Evolutionary conservation across 2,113 vertebrate species (phyloP), one percentile per base, ranked within the genome.

Genomic region (Trochalopteron elliotii): DNA sequence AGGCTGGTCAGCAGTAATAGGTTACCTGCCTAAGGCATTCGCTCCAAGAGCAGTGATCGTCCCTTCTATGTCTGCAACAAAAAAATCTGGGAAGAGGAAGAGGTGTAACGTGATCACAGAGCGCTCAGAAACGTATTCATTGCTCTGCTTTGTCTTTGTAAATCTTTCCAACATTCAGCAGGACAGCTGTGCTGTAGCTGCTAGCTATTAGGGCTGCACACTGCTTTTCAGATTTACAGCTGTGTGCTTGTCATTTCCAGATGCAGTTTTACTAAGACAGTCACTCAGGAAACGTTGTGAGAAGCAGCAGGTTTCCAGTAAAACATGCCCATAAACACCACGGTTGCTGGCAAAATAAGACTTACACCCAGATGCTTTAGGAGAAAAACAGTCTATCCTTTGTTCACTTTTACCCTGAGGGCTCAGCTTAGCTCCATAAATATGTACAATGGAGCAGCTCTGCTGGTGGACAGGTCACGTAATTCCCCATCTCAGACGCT

Each of bases 231-330:
- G 98, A 98, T 98, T 98, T 98, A 98, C 97, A 98, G 96, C 97
- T 97, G 96, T 69, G 91, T 56, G 90, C 97, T 97, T 96, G 97
- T 98, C 98, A 97, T 98, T 98, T 98, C 98, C 98, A 98, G 98
- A 98, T 98, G 97, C 97, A 97, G 95, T 97, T 98, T 98, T 95
- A 96, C 95, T 96, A 96, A 97, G 97, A 98, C 97, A 98, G 98
- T 98, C 97, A 92, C 97, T 97, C 98, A 97, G 97, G 97, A 98
- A 98, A 97, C 81, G 59, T 97, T 96, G 97, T 97, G 97, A 98
- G 98, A 98, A 98, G 97, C 98, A 98, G 98, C 97, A 97, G 98
- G 98, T 98, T 98, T 96, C 97, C 96, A 98, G 97, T 98, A 98
- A 98, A 98, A 98, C 97, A 98, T 94, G 97, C 92, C 97, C 97